Conservation (phyloP, 2,888 invertebrate species). For the Drosophila bunnanda region DNA sequence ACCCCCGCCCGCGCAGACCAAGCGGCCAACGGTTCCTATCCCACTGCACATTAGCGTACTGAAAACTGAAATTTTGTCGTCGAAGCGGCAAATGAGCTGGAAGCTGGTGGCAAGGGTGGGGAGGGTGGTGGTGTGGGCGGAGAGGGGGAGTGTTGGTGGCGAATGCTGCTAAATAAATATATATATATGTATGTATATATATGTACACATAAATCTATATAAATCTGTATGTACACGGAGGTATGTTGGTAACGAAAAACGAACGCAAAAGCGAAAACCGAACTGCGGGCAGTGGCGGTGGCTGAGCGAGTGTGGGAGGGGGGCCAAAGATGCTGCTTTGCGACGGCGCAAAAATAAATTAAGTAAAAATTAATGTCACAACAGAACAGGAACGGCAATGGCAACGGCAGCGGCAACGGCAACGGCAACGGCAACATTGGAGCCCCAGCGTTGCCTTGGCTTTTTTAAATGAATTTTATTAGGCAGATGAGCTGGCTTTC, state of each 20-base stretch:
- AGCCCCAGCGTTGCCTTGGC: slow-evolving; percentile 40
- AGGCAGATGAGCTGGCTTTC: slow-evolving; percentile 47
- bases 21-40: slow-evolving; percentile 26
- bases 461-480: slow-evolving; percentile 80
- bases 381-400: slow-evolving; percentile 44
- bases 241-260: slow-evolving; percentile 41
- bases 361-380: slow-evolving; percentile 81
- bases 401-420: slow-evolving; percentile 17
- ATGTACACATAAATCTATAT: slow-evolving; percentile 57
- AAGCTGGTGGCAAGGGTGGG: slow-evolving; percentile 38
- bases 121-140: slow-evolving; percentile 4
- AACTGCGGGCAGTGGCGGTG: slow-evolving; percentile 20
- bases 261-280: slow-evolving; percentile 44
- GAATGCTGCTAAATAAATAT: slow-evolving; percentile 74
- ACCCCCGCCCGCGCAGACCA: not conserved
- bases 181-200: slow-evolving; percentile 73
- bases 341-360: slow-evolving; percentile 79
- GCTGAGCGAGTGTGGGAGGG: slow-evolving; percentile 2
- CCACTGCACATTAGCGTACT: slow-evolving; percentile 63
- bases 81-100: slow-evolving; percentile 80
- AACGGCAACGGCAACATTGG: slow-evolving; percentile 12
- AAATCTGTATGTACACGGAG: slow-evolving; percentile 18
- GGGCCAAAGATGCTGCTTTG: slow-evolving; percentile 57
- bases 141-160: slow-evolving; percentile 3
- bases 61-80: slow-evolving; percentile 76